These are phyloP conservation scores for Chelonus formosanus DNA, from an alignment of 2,888 invertebrate genomes.

Conservation along the genomic window DNA sequence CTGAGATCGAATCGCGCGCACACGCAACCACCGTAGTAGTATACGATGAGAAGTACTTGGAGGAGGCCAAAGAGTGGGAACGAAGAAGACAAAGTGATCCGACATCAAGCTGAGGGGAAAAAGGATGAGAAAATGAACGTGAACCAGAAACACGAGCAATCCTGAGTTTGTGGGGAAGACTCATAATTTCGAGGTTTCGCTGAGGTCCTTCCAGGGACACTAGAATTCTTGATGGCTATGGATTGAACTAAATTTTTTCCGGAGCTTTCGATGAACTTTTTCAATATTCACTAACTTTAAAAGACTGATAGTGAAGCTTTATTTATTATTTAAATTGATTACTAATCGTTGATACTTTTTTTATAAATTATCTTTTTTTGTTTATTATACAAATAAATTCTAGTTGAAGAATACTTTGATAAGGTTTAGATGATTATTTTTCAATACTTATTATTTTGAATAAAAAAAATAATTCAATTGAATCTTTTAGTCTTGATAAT, in stretches of 20 bases:
- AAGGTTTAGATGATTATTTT: too few relatives aligned
- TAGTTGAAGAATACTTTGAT: too few relatives aligned
- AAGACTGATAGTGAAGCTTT: too few relatives aligned
- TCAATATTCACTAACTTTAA: not conserved
- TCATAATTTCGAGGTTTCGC: slow-evolving; percentile 29
- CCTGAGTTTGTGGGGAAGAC: slow-evolving; percentile 18
- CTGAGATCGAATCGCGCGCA: slow-evolving; percentile 22
- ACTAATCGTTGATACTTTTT: too few relatives aligned
- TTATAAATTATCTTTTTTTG: too few relatives aligned
- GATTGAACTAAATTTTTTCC: slow-evolving; percentile 7
- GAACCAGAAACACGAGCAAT: slow-evolving; percentile 22
- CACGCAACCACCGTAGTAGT: slow-evolving; percentile 20
- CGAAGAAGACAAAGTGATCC: slow-evolving; percentile 9
- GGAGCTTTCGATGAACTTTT: too few relatives aligned
- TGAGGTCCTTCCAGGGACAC: slow-evolving; percentile 12
- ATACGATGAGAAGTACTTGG: slow-evolving; percentile 3
- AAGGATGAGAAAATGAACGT: slow-evolving; percentile 11
- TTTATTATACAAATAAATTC: too few relatives aligned
- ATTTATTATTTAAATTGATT: too few relatives aligned
- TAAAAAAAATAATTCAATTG: too few relatives aligned
- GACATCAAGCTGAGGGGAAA: not conserved
- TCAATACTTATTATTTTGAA: too few relatives aligned
- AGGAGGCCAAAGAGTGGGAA: slow-evolving; percentile 13
- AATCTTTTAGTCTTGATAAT: too few relatives aligned
- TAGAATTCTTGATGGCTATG: slow-evolving; percentile 12